Evolutionary conservation across 2,888 invertebrate genomes (phyloP), one percentile per base, ranked within the genome.

Genomic region (Megalurothrips usitatus): DNA sequence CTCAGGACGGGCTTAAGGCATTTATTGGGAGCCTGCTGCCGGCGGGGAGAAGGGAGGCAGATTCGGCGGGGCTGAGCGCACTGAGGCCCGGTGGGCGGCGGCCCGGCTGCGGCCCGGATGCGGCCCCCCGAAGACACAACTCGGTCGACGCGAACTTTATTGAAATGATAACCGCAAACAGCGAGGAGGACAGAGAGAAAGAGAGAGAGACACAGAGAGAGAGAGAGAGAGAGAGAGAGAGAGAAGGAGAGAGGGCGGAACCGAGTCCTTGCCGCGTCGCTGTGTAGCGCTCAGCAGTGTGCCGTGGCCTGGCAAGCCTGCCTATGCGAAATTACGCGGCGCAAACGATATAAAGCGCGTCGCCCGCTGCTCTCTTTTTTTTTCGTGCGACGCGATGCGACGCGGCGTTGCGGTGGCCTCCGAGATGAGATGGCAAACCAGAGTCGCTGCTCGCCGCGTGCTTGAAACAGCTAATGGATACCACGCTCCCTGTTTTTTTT

Each of bases 81-180:
- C 14, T 17, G 58, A 0, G 58, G 14, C 1, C 14, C 3, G 52
- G 52, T 11, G 52, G 52, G 52, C 52, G 2, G 52, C 19, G 52
- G 52, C n/a, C n/a, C n/a, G n/a, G n/a, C n/a, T n/a, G n/a, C n/a
- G n/a, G n/a, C n/a, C n/a, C n/a, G 49, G 49, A 17, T 6, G 52
- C 17, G 3, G 63, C 19, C 63, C n/a, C 68, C 12, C 68, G 68
- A 26, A 26, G 26, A 75, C 68, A 23, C 26, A 75, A 75, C 68
- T 75, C 68, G 9, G 12, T 10, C 26, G 52, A 17, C 14, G 14
- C 17, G 58, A 75, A 75, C 68, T 75, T 75, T 75, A 75, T 75
- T 75, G 68, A 75, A 75, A 75, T 75, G n/a, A 75, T 23, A 75
- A 26, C 58, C 19, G 58, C 58, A 58, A 19, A 58, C 58, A 52